Evolutionary conservation across 2,797 vertebrate species (phyloP).

Genomic region (Bovichtus diacanthus): DNA sequence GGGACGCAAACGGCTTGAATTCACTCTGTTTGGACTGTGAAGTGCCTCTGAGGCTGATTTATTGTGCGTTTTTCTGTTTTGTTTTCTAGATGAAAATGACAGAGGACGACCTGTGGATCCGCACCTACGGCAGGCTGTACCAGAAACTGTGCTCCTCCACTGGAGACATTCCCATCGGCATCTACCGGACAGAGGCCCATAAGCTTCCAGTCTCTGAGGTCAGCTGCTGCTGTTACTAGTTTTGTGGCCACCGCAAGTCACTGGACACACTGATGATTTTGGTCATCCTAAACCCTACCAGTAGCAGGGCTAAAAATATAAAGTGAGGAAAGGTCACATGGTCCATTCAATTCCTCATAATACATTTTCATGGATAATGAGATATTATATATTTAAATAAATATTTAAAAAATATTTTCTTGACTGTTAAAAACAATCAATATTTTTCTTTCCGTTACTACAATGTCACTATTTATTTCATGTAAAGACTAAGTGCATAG

Average conservation of each 20-base stretch:
- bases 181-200: slow-evolving; percentile 89
- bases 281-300: neutral
- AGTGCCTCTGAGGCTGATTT: slow-evolving; percentile 7
- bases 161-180: slow-evolving; percentile 89
- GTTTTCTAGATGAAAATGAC: slow-evolving; percentile 87
- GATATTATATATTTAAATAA: neutral
- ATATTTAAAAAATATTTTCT: neutral
- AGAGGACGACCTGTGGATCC: slow-evolving; percentile 90
- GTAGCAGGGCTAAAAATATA: neutral
- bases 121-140: slow-evolving; percentile 88
- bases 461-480: neutral
- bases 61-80: slow-evolving; percentile 22
- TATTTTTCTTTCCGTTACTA: neutral
- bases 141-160: slow-evolving; percentile 90
- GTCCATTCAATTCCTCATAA: neutral
- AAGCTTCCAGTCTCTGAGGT: slow-evolving; percentile 88
- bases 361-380: neutral
- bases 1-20: neutral
- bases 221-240: neutral
- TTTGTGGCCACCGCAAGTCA: neutral
- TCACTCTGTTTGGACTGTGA: neutral
- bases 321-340: neutral
- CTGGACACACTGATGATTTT: neutral
- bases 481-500: too few relatives aligned
- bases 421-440: neutral